These are phyloP conservation scores for Pseudois nayaur DNA, from an alignment of 2,113 vertebrate genomes.

Conservation along the genomic window DNA sequence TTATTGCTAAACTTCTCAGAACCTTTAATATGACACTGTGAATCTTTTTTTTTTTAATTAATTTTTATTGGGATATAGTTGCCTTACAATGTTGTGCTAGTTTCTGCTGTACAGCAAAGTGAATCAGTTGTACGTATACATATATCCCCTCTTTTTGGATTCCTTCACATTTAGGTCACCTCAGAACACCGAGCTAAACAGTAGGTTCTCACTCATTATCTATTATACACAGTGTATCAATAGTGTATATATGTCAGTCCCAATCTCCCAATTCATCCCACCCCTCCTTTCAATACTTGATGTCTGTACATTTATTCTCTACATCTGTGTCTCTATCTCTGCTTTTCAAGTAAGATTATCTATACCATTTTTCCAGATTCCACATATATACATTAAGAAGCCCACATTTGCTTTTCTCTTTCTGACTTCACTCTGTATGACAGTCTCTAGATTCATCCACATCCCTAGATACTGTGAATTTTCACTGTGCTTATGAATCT, in stretches of 20 bases:
- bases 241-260: neutral
- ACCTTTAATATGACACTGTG: neutral
- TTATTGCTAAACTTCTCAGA: neutral
- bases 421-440: neutral
- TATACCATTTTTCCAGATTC: neutral
- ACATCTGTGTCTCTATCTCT: neutral
- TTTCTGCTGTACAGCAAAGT: neutral
- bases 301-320: neutral
- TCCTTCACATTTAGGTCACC: neutral
- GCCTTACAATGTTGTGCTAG: neutral
- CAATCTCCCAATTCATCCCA: neutral
- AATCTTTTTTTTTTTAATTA: neutral
- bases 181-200: neutral
- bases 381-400: neutral
- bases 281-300: neutral
- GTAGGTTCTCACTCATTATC: neutral
- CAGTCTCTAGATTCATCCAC: neutral
- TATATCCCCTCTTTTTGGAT: neutral
- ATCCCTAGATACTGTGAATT: neutral
- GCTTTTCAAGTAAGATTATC: neutral
- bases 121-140: neutral
- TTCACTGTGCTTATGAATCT: neutral
- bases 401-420: neutral
- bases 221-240: neutral
- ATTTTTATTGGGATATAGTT: neutral